These are phyloP conservation scores for Cephus cinctus DNA, from an alignment of 1,140 invertebrate genomes.

Conservation along the genomic window DNA sequence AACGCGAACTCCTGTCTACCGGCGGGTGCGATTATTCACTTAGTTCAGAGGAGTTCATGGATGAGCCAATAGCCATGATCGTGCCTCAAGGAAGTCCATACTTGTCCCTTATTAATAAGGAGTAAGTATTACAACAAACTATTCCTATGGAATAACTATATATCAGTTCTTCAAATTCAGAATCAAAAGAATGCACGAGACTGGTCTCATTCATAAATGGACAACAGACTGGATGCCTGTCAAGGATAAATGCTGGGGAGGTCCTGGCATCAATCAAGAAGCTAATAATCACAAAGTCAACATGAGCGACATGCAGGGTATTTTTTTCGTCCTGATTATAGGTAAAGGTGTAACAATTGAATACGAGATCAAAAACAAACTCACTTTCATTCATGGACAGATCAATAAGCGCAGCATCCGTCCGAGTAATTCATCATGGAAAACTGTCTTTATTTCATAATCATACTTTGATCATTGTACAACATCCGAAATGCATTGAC, in stretches of 20 bases:
- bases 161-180: no score
- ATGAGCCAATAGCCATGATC: slow-evolving; percentile 77
- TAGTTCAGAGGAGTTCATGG: slow-evolving; percentile 72
- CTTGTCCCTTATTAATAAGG: slow-evolving; percentile 59
- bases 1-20: slow-evolving; percentile 59
- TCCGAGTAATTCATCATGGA: no score
- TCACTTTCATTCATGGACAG: no score
- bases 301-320: slow-evolving; percentile 86
- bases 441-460: no score
- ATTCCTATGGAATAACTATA: slow-evolving; percentile 3
- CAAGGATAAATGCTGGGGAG: slow-evolving; percentile 76
- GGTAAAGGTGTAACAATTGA: no score
- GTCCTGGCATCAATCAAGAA: slow-evolving; percentile 59
- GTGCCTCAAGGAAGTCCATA: slow-evolving; percentile 74
- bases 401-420: no score
- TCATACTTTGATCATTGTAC: no score
- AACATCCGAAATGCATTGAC: no score
- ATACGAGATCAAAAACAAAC: no score
- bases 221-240: slow-evolving; percentile 72
- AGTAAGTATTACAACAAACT: slow-evolving; percentile 51
- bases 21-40: slow-evolving; percentile 71
- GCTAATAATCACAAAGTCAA: slow-evolving; percentile 83
- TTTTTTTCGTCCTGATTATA: slow-evolving; percentile 77
- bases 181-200: slow-evolving; percentile 76
- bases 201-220: slow-evolving; percentile 84